Conservation (phyloP, 2,888 invertebrate genomes). For the Andrena camellia region DNA sequence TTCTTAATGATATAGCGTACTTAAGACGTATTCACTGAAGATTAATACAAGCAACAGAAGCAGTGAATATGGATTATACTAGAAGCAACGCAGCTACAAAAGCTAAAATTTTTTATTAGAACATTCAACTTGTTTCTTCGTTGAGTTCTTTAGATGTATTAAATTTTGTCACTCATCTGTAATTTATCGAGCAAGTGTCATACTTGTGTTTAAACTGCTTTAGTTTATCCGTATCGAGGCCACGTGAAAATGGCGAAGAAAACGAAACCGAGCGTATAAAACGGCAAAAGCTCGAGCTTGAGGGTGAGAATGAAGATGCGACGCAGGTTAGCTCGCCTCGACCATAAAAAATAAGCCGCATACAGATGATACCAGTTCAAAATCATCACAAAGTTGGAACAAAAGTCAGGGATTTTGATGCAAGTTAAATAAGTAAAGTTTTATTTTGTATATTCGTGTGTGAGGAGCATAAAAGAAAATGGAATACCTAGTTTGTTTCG, state of each 20-base stretch:
- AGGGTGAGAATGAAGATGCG: slow-evolving; percentile 83
- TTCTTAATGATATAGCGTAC: slow-evolving; percentile 28
- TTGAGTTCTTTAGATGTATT: background rate
- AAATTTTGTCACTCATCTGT: background rate
- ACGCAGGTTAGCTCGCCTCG: slow-evolving; percentile 84
- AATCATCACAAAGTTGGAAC: slow-evolving; percentile 23
- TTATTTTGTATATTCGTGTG: background rate
- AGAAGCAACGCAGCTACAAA: background rate
- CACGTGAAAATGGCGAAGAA: slow-evolving; percentile 82
- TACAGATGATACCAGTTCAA: slow-evolving; percentile 40
- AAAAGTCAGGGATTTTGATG: slow-evolving; percentile 29
- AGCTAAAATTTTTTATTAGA: background rate
- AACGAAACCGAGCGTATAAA: slow-evolving; percentile 78
- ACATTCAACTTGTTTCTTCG: background rate
- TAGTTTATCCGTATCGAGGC: slow-evolving; percentile 81
- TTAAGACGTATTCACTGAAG: slow-evolving; percentile 1
- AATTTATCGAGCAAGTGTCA: background rate
- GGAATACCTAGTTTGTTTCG: background rate
- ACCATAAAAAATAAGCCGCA: slow-evolving; percentile 72
- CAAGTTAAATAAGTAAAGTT: background rate
- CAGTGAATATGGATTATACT: background rate
- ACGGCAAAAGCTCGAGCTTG: slow-evolving; percentile 83
- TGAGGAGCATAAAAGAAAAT: background rate
- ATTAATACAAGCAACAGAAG: slow-evolving; percentile 5
- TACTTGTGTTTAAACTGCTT: slow-evolving; percentile 52